Evolutionary conservation across 2,797 vertebrate genomes (phyloP), one percentile per base, ranked within the genome.

Genomic region (Podarcis siculus): DNA sequence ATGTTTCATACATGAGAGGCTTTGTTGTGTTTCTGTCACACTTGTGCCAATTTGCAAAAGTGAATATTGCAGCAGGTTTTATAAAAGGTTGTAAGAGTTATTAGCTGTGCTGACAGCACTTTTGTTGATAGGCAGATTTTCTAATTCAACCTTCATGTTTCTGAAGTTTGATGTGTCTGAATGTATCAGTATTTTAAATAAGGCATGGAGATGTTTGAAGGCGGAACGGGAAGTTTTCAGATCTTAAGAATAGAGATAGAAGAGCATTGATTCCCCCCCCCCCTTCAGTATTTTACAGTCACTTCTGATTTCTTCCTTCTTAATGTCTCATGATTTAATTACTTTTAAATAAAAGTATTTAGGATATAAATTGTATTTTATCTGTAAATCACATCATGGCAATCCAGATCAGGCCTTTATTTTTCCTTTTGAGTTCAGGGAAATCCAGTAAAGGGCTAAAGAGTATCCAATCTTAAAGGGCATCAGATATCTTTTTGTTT

Each of bases 11-110:
- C 83, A 83, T 72, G 21, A 82, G 30, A 82, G 55, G 35, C 73
- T 91, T 90, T 19, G 1, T 87, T 79, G 49, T 42, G 91, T 86
- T 91, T 90, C 80, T 3, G 7, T 9, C 10, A 30, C 0, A 87
- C 91, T 86, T 89, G 37, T 89, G 0, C 0, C 0, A 86, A 15
- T 19, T 90, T 39, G 30, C 19, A 64, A 86, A 79, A 17, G 0
- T 25, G 3, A 35, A 69, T 30, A 10, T 86, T 79, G 58, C 39
- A 81, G 88, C 55, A 83, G 81, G 17, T 85, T 8, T 85, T 37
- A 15, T 86, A 15, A 81, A 87, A 1, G 1, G 37, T 87, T 15
- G 10, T 85, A 27, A 15, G 19, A 42, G 25, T 77, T 21, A 32
- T 64, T 84, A 75, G 25, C 3, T 67, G 0, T 45, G 23, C 5